A percentile compares a stretch with the other conserved stretches of the same genome.
Conservation (phyloP, 2,888 invertebrate genomes). For the Cryptocephalus primarius region DNA sequence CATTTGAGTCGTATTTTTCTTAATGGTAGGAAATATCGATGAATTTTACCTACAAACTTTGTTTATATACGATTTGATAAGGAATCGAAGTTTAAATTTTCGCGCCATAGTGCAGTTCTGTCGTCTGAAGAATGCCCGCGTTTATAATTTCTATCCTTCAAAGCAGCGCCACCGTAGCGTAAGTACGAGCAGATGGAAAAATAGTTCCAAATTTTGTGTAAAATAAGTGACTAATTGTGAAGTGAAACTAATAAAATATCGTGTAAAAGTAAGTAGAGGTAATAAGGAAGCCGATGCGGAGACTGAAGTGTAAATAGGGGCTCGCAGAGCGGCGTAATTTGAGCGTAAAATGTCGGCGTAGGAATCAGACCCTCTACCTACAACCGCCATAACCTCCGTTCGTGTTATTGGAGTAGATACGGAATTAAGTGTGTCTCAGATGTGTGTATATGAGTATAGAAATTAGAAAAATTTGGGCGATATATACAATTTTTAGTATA, state of each 20-base stretch:
- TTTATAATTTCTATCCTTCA: slow-evolving; percentile 27
- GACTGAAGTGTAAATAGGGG: too few species aligned
- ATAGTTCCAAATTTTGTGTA: slow-evolving; percentile 25
- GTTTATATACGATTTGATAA: too few species aligned
- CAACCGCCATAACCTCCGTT: slow-evolving; percentile 71
- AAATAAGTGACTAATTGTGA: neutral
- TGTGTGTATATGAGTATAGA: slow-evolving; percentile 44
- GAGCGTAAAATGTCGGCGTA: slow-evolving; percentile 41
- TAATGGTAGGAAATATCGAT: too few species aligned
- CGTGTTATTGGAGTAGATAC: slow-evolving; percentile 66
- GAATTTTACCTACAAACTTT: too few species aligned
- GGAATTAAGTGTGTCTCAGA: slow-evolving; percentile 63
- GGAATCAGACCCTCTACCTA: slow-evolving; percentile 62
- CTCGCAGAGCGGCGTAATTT: slow-evolving; percentile 8
- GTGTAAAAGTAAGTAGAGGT: too few species aligned
- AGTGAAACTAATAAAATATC: too few species aligned
- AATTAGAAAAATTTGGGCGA: slow-evolving; percentile 37
- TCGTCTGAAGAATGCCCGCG: slow-evolving; percentile 31
- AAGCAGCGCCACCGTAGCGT: slow-evolving; percentile 31
- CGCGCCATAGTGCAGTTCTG: slow-evolving; percentile 19
- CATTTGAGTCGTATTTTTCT: too few species aligned
- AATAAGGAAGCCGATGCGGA: too few species aligned
- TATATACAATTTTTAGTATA: slow-evolving; percentile 34
- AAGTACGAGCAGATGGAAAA: slow-evolving; percentile 30
- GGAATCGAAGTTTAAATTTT: slow-evolving; percentile 16